Percentiles rank a stretch among this genome's conserved stretches.
Evolutionary conservation across 2,888 invertebrate species (phyloP).

Genomic region (Caenorhabditis sp.): DNA sequence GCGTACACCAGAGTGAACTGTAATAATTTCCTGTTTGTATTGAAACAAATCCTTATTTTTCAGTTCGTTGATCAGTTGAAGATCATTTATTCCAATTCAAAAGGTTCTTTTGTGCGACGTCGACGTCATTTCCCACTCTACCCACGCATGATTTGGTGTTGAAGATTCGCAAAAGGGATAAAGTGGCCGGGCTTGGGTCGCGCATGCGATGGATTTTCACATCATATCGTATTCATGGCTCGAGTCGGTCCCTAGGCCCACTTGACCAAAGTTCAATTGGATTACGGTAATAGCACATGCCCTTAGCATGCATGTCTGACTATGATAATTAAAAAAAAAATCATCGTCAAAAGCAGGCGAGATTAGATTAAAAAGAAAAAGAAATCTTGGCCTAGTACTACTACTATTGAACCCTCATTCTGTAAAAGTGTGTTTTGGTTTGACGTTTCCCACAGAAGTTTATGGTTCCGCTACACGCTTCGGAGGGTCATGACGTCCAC

Average conservation of each 20-base stretch:
- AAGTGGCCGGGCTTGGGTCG: conserved; percentile 9
- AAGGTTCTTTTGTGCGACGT: neutral
- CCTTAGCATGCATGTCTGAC: neutral
- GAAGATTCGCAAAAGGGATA: conserved; percentile 23
- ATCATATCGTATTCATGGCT: conserved; percentile 47
- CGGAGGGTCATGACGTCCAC: too few species aligned
- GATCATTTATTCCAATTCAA: neutral
- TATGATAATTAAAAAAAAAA: conserved; percentile 34
- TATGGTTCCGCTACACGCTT: too few species aligned
- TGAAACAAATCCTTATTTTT: neutral
- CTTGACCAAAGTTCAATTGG: conserved; percentile 34
- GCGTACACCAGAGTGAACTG: conserved; percentile 66
- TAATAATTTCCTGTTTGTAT: neutral
- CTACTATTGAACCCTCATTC: too few species aligned
- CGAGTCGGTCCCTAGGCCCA: conserved; percentile 3
- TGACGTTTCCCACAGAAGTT: too few species aligned
- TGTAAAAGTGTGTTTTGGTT: too few species aligned
- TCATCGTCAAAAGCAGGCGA: conserved; percentile 6
- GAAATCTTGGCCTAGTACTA: too few species aligned
- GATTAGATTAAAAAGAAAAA: too few species aligned
- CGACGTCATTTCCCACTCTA: conserved; percentile 26
- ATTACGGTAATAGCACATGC: conserved; percentile 8
- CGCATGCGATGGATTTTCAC: conserved; percentile 31
- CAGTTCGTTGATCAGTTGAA: neutral
- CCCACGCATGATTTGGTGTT: conserved; percentile 22